Evolutionary conservation across 2,113 vertebrate species (phyloP), one percentile per base, ranked within the genome.

Genomic region (Falco punctatus): DNA sequence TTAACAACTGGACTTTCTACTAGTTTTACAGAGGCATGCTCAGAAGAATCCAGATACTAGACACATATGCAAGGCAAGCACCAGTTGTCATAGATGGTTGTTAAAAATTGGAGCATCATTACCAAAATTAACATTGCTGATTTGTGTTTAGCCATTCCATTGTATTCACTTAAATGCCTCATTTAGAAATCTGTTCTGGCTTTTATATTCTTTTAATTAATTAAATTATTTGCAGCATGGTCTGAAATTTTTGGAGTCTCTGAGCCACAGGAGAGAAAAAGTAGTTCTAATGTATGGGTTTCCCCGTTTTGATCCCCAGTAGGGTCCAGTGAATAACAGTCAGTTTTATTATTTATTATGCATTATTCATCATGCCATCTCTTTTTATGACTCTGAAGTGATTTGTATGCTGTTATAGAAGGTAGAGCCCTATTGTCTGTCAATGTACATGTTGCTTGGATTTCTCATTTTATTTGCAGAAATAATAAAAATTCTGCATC

Each of bases 301-400:
- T 86, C 14, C 54, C 32, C 13, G 10, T 40, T 94, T 92, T 80
- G 58, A 84, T 89, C 28, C 42, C 22, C 65, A 49, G 27, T 49
- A 85, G 44, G n/a, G 24, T 79, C 28, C 32, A 66, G 38, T 80
- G 71, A 93, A 58, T 92, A 84, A 55, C 61, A 87, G 48, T 28
- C 7, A 0, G 22, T 38, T 86, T 92, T 73, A 77, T 94, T 94
- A 84, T 83, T 96, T 94, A 58, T 92, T 90, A 58, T 82, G 52
- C 59, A 66, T 81, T 94, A 94, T 83, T 96, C 91, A 79, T 81
- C 77, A 28, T 67, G 58, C 17, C 55, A 33, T 88, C 33, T 74
- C 79, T 92, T 97, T 89, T 91, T 92, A 90, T 88, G 74, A 90
- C 30, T 87, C 69, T 91, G n/a, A 88, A 91, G 73, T 95, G 77